phyloP scores from a whole-genome alignment of 2,888 invertebrate genomes.

The Vannuccia rotundouncinata region DNA sequence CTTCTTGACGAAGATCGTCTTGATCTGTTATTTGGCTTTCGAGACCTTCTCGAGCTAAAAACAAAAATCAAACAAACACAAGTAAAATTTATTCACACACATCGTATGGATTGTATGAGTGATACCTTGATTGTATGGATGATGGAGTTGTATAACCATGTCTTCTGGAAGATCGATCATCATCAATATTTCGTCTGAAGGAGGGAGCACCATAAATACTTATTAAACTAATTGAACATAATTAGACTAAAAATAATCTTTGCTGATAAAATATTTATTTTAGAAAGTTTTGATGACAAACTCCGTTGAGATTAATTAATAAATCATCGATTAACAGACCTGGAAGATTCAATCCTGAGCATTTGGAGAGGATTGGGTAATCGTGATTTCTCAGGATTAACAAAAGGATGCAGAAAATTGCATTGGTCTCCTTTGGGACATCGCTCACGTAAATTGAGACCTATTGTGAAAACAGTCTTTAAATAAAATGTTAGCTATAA shows the following conservation, averaged over 20 bases:
- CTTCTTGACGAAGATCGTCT: neutral
- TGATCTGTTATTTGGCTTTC: neutral
- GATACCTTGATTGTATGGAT: neutral
- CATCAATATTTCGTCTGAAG: neutral
- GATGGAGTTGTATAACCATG: neutral
- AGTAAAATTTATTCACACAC: neutral
- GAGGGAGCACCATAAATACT: too few species aligned
- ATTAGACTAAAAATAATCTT: neutral
- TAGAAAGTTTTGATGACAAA: too few species aligned
- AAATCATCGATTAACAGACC: too few species aligned
- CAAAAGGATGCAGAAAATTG: constrained; percentile 28
- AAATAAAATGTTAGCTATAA: too few species aligned
- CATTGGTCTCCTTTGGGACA: constrained; percentile 34
- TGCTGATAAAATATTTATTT: neutral
- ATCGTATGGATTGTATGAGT: neutral
- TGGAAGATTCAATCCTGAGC: neutral
- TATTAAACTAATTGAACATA: too few species aligned
- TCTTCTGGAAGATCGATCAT: neutral
- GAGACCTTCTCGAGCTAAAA: neutral
- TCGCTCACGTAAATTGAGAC: constrained; percentile 11
- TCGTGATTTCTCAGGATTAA: neutral
- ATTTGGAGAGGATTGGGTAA: constrained; percentile 4
- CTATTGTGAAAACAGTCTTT: too few species aligned
- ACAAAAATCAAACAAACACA: neutral
- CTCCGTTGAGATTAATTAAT: too few species aligned